phyloP scores from a whole-genome alignment of 2,888 invertebrate species.

The Drosophila differens region DNA sequence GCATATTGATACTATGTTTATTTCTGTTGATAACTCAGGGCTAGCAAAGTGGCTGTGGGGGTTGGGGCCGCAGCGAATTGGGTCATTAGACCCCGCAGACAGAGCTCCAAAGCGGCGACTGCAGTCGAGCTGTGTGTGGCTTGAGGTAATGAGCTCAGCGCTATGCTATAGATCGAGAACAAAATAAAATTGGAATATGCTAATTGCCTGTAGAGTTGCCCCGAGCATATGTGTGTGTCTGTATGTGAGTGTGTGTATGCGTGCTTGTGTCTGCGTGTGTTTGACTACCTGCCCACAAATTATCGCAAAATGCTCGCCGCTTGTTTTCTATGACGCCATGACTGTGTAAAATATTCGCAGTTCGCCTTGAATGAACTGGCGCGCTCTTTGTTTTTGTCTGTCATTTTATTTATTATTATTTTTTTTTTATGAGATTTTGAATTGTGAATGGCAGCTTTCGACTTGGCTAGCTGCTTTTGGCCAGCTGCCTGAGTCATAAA shows the following conservation, averaged over 20 bases:
- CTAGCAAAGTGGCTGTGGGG: background rate
- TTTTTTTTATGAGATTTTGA: slow-evolving; percentile 16
- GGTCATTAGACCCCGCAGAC: slow-evolving; percentile 49
- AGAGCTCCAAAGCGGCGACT: slow-evolving; percentile 9
- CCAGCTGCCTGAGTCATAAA: slow-evolving; percentile 51
- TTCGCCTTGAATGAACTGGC: slow-evolving; percentile 57
- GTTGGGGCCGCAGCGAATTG: slow-evolving; percentile 31
- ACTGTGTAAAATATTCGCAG: slow-evolving; percentile 45
- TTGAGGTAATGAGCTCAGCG: slow-evolving; percentile 31
- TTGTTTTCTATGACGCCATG: slow-evolving; percentile 61
- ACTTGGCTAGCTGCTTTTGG: slow-evolving; percentile 23
- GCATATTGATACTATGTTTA: slow-evolving; percentile 28
- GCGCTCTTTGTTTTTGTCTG: slow-evolving; percentile 13
- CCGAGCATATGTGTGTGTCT: slow-evolving; percentile 1
- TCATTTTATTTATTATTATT: slow-evolving; percentile 11
- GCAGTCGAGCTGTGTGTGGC: slow-evolving; percentile 9
- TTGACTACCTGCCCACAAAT: slow-evolving; percentile 44
- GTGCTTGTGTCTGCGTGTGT: background rate
- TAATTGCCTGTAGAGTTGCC: slow-evolving; percentile 56
- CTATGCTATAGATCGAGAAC: slow-evolving; percentile 47
- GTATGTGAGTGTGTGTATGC: background rate
- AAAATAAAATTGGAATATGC: slow-evolving; percentile 72
- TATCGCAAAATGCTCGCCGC: slow-evolving; percentile 22
- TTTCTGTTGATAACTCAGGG: slow-evolving; percentile 13
- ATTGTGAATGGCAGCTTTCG: slow-evolving; percentile 49